phyloP scores from a whole-genome alignment of 2,797 vertebrate genomes.

The Chloroceryle amazona region DNA sequence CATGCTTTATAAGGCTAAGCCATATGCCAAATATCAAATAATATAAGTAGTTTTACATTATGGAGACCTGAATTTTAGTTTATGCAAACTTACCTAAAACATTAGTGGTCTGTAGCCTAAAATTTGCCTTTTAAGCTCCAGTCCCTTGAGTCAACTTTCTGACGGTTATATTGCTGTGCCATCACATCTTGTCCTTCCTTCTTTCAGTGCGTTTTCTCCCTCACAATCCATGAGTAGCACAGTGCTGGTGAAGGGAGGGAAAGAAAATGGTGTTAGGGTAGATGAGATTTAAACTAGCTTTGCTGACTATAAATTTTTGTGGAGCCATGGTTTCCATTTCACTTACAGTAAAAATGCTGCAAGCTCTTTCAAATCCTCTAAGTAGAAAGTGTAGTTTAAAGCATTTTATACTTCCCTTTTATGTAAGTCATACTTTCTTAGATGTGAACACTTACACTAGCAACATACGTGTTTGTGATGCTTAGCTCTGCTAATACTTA shows the following conservation, averaged over 20 bases:
- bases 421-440: not conserved
- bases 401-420: not conserved
- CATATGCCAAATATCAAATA: not conserved
- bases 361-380: not conserved
- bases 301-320: not conserved
- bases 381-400: not conserved
- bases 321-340: not conserved
- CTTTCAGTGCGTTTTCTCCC: not conserved
- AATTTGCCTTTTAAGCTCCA: not conserved
- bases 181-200: not conserved
- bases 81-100: not conserved
- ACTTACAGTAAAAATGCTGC: not conserved
- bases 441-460: not conserved
- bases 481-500: not conserved
- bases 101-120: not conserved
- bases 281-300: not conserved
- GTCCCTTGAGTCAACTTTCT: not conserved
- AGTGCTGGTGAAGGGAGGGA: not conserved
- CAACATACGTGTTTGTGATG: not conserved
- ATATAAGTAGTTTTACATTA: not conserved
- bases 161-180: not conserved
- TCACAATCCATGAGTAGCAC: not conserved
- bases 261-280: not conserved
- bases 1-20: not conserved
- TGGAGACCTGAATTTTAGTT: not conserved